Evolutionary conservation across 2,797 vertebrate genomes (phyloP).

Genomic region (Hoplostethus atlanticus): DNA sequence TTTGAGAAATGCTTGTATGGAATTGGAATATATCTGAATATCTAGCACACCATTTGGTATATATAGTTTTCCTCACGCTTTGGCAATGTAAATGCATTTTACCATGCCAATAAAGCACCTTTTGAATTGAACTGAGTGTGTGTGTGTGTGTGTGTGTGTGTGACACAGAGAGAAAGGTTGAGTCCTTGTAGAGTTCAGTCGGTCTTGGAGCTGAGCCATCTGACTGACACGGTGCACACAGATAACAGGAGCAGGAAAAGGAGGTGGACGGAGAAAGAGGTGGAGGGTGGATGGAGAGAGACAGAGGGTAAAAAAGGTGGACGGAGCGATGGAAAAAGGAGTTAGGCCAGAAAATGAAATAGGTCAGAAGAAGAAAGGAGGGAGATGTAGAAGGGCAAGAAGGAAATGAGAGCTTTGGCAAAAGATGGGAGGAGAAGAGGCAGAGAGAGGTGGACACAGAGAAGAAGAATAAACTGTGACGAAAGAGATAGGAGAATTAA

Average conservation of each 20-base stretch:
- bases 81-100: constrained; percentile 36
- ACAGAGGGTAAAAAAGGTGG: constrained; percentile 9
- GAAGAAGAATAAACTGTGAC: not conserved
- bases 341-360: constrained; percentile 39
- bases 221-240: constrained; percentile 35
- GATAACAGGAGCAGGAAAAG: constrained; percentile 36
- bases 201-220: constrained; percentile 46
- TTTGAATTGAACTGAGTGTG: constrained; percentile 39
- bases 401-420: constrained; percentile 5
- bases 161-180: not conserved
- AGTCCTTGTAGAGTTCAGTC: constrained; percentile 22
- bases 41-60: too few species aligned
- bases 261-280: constrained; percentile 17
- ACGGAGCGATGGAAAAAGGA: constrained; percentile 14
- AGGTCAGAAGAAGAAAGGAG: constrained; percentile 30
- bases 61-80: not conserved
- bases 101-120: constrained; percentile 47
- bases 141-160: too few species aligned
- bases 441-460: not conserved
- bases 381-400: constrained; percentile 16
- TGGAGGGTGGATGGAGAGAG: constrained; percentile 14
- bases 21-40: too few species aligned
- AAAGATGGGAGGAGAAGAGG: not conserved
- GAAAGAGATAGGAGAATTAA: constrained; percentile 9
- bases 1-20: too few species aligned